Conservation (phyloP, 2,113 vertebrate species). For the Chelonoidis abingdonii region DNA sequence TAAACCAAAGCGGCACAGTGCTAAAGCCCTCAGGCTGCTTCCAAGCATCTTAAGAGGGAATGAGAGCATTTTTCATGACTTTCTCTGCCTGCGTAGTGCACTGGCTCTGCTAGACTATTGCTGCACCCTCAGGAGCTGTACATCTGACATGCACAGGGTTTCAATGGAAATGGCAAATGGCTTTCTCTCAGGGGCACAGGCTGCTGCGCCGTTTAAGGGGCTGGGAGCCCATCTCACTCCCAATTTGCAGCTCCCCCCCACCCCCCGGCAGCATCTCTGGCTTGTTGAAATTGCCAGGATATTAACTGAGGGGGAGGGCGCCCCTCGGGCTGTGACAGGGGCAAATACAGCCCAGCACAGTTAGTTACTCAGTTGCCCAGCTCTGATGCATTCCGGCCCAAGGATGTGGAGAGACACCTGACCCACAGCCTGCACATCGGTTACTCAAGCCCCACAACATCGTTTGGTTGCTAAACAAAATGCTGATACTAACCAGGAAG, state of each 20-base stretch:
- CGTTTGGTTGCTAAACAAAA: not conserved
- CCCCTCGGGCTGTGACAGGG: not conserved
- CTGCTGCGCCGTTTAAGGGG: rapidly evolving
- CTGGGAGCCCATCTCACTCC: not conserved
- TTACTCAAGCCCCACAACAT: not conserved
- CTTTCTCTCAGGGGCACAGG: conserved; percentile 7
- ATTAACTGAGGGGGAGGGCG: not conserved
- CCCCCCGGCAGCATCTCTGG: not conserved
- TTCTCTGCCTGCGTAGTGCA: conserved; percentile 60
- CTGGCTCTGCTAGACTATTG: conserved; percentile 65
- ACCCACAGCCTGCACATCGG: not conserved
- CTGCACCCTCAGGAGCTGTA: conserved; percentile 65
- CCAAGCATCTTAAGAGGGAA: conserved; percentile 76
- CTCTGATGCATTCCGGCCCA: not conserved
- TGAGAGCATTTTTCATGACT: conserved; percentile 77
- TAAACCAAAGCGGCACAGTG: conserved; percentile 79
- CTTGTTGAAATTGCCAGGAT: not conserved
- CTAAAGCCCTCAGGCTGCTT: conserved; percentile 79
- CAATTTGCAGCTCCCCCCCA: not conserved
- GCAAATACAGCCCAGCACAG: not conserved
- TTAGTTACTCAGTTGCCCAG: not conserved
- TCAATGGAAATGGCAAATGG: conserved; percentile 56
- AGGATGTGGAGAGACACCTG: not conserved
- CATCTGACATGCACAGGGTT: conserved; percentile 55
- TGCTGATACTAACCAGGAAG: too few relatives aligned